Conservation (phyloP, 2,113 vertebrate species). For the Seriola aureovittata region DNA sequence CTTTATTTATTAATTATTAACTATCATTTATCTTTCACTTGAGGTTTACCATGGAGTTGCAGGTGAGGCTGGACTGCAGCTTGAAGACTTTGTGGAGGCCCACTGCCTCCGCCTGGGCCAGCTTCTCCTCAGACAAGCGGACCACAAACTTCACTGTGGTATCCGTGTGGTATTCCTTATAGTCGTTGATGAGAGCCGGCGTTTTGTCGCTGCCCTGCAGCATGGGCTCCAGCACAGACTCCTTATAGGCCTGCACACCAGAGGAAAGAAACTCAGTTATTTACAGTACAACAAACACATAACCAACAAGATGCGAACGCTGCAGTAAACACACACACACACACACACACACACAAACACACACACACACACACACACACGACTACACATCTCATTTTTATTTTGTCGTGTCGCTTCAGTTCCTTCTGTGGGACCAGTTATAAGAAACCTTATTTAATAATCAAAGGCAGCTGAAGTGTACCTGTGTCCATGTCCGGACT, state of each 20-base stretch:
- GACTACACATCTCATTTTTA: too few species aligned
- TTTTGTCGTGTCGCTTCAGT: neutral
- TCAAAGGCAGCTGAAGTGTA: slow-evolving; percentile 57
- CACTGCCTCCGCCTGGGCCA: slow-evolving; percentile 95
- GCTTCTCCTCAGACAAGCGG: slow-evolving; percentile 98
- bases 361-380: neutral
- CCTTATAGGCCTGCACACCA: slow-evolving; percentile 91
- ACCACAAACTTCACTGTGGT: slow-evolving; percentile 97
- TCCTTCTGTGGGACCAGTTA: neutral
- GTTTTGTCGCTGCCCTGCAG: slow-evolving; percentile 97
- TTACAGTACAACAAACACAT: neutral
- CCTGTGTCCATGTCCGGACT: slow-evolving; percentile 98
- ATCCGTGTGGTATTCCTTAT: slow-evolving; percentile 99
- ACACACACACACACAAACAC: too few species aligned
- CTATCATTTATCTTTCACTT: neutral
- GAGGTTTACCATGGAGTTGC: slow-evolving; percentile 96
- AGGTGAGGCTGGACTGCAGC: slow-evolving; percentile 97
- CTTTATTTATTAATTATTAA: too few species aligned
- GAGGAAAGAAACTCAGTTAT: neutral
- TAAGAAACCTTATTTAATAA: too few species aligned
- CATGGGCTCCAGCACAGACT: slow-evolving; percentile 98
- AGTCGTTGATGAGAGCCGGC: slow-evolving; percentile 95
- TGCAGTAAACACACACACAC: neutral
- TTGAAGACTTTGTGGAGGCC: slow-evolving; percentile 99
- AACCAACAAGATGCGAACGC: neutral